Evolutionary conservation across 1,140 invertebrate species (phyloP).

Genomic region (Zophobas morio): DNA sequence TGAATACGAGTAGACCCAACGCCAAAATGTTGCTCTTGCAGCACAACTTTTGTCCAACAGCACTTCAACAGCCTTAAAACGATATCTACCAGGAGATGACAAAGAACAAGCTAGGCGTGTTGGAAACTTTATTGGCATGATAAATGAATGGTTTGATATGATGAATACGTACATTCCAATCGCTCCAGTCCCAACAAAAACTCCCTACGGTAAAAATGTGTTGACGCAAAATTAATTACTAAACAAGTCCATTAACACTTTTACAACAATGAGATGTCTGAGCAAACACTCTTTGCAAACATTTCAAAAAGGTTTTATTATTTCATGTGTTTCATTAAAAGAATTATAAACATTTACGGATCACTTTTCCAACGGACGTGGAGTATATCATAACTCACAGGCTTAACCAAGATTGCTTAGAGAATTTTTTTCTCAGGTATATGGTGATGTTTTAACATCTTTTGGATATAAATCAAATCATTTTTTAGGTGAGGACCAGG

Average conservation of each 20-base stretch:
- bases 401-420: constrained; percentile 33
- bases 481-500: constrained; percentile 9
- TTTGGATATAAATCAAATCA: not conserved
- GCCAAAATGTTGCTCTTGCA: constrained; percentile 51
- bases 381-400: constrained; percentile 7
- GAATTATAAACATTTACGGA: constrained; percentile 1
- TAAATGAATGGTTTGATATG: constrained; percentile 51
- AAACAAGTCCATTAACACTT: constrained; percentile 4
- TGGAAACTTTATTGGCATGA: constrained; percentile 33
- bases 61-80: constrained; percentile 45
- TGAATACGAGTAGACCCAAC: constrained; percentile 44
- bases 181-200: constrained; percentile 43
- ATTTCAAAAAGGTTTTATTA: constrained; percentile 39
- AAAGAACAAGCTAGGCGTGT: constrained; percentile 28
- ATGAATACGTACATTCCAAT: constrained; percentile 48
- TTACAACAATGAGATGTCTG: constrained; percentile 17
- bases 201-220: constrained; percentile 44
- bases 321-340: constrained; percentile 9
- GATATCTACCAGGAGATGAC: constrained; percentile 40
- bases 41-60: constrained; percentile 50
- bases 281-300: constrained; percentile 30
- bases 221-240: constrained; percentile 22
- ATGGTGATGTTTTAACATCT: not conserved
- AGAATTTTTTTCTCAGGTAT: constrained; percentile 33
- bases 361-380: not conserved